Percentiles rank a stretch among this genome's conserved stretches.
phyloP scores from a whole-genome alignment of 2,888 invertebrate species.

The Catotricha subobsoleta region DNA sequence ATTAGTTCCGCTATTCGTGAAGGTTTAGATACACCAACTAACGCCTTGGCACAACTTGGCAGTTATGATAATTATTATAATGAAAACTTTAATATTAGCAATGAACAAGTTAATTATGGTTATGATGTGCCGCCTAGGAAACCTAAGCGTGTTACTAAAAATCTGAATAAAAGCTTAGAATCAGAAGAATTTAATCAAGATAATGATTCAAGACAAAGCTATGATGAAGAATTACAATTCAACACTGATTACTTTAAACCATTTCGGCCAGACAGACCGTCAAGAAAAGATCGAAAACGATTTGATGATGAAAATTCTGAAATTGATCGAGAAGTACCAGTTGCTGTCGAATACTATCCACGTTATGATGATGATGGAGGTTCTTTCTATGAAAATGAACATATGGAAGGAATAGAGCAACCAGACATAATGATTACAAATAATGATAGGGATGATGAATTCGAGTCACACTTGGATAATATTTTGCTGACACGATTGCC shows the following conservation, averaged over 20 bases:
- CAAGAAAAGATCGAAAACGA: constrained; percentile 31
- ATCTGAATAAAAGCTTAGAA: constrained; percentile 9
- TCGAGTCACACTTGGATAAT: constrained; percentile 1
- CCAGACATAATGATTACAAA: constrained; percentile 30
- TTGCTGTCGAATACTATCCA: constrained; percentile 22
- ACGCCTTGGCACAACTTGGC: constrained; percentile 40
- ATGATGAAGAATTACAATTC: constrained; percentile 5
- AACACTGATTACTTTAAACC: constrained; percentile 21
- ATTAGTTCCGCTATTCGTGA: constrained; percentile 63
- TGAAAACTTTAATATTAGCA: constrained; percentile 11
- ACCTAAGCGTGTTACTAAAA: constrained; percentile 17
- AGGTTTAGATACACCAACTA: constrained; percentile 48
- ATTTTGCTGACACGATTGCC: constrained; percentile 8
- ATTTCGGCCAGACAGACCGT: constrained; percentile 32
- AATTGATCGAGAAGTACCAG: constrained; percentile 20
- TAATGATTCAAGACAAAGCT: constrained; percentile 6
- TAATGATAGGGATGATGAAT: not conserved
- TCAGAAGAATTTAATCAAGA: constrained; percentile 15
- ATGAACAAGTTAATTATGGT: constrained; percentile 18
- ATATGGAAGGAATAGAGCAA: constrained; percentile 36
- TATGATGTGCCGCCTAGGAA: constrained; percentile 25
- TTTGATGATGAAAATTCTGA: constrained; percentile 29
- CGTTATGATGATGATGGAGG: constrained; percentile 28
- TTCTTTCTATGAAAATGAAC: constrained; percentile 25
- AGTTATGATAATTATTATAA: constrained; percentile 15